phyloP scores from a whole-genome alignment of 1,140 invertebrate genomes.

The Sarcophaga bullata region DNA sequence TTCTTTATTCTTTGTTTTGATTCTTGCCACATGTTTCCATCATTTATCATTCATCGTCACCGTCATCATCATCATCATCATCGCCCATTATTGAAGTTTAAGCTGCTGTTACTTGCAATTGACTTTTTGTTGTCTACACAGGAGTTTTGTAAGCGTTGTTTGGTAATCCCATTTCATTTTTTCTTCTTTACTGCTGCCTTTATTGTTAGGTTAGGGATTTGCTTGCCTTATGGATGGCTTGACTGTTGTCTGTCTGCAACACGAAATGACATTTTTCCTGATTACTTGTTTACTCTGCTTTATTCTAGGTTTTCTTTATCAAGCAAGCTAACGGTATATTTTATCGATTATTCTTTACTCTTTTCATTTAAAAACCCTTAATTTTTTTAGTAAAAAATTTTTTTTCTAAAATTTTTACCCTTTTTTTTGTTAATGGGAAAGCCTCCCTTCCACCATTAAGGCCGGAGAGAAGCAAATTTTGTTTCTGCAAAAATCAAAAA shows the following conservation, averaged over 20 bases:
- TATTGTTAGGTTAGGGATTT: background rate
- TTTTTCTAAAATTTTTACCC: too few species aligned
- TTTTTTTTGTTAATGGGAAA: background rate
- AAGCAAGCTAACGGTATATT: too few species aligned
- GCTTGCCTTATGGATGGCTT: slow-evolving; percentile 4
- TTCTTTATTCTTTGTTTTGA: background rate
- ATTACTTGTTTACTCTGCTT: background rate
- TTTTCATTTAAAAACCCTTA: too few species aligned
- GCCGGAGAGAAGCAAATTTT: background rate
- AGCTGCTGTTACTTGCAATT: background rate
- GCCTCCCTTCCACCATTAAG: background rate
- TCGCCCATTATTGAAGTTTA: background rate
- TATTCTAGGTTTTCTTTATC: too few species aligned
- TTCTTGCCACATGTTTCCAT: background rate
- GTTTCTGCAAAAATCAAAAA: background rate
- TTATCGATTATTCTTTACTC: too few species aligned
- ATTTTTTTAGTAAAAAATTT: too few species aligned
- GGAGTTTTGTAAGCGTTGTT: background rate
- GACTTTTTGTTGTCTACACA: background rate
- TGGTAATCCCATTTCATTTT: slow-evolving; percentile 26
- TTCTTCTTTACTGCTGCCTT: background rate
- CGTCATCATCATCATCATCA: background rate
- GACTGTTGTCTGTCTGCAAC: slow-evolving; percentile 10
- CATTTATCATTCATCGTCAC: background rate
- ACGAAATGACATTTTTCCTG: slow-evolving; percentile 25